These are phyloP conservation scores for Temnothorax rugatulus DNA, from an alignment of 2,888 invertebrate genomes.

Conservation along the genomic window DNA sequence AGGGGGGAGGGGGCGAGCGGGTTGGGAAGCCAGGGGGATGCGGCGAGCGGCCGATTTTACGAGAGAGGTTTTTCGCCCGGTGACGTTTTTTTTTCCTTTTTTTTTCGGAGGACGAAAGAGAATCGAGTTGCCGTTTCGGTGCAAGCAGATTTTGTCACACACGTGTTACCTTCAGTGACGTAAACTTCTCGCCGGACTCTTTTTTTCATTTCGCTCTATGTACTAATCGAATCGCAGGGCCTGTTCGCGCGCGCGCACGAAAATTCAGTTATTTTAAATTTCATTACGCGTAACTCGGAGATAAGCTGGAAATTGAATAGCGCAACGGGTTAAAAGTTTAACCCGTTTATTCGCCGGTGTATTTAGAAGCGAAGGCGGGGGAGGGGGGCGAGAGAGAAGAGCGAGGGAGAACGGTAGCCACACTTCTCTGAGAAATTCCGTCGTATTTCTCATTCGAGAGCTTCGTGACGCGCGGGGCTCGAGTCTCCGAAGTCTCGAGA, in stretches of 20 bases:
- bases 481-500: conserved; percentile 42
- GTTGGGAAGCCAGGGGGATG: conserved; percentile 44
- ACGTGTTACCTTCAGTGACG: conserved; percentile 37
- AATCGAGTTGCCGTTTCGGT: conserved; percentile 53
- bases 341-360: conserved; percentile 47
- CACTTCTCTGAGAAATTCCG: conserved; percentile 44
- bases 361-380: conserved; percentile 18
- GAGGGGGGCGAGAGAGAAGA: conserved; percentile 22
- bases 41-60: conserved; percentile 45
- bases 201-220: conserved; percentile 41
- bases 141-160: conserved; percentile 56
- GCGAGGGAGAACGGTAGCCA: conserved; percentile 50
- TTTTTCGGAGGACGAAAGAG: conserved; percentile 21
- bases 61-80: conserved; percentile 40
- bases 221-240: conserved; percentile 54
- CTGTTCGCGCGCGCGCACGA: conserved; percentile 49
- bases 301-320: conserved; percentile 64
- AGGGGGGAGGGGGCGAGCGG: conserved; percentile 35
- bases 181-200: conserved; percentile 39
- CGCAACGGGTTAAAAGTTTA: conserved; percentile 65
- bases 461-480: conserved; percentile 57
- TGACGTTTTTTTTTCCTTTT: neutral
- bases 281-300: conserved; percentile 49
- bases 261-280: conserved; percentile 57
- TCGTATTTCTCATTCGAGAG: conserved; percentile 41